phyloP scores from a whole-genome alignment of 23 tunicate species.

The Trididemnum miniatum region DNA sequence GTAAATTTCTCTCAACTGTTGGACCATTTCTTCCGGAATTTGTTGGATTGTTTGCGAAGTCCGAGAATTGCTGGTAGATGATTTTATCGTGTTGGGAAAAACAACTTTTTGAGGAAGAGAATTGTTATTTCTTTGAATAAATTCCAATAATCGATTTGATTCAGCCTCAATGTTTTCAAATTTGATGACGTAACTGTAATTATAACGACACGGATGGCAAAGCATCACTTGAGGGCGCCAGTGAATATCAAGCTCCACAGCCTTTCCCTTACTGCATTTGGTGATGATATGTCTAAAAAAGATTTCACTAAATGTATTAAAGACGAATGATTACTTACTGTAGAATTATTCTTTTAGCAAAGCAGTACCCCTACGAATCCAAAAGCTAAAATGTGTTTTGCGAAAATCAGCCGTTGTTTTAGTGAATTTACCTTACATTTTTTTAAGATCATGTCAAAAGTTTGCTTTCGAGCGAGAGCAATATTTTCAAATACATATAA shows the following conservation, averaged over 20 bases:
- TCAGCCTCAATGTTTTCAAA: conserved; percentile 61
- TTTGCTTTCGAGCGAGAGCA: no score
- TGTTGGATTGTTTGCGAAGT: conserved; percentile 31
- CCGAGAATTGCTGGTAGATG: background rate
- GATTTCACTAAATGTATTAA: no score
- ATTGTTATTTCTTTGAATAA: conserved; percentile 38
- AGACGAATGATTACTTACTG: no score
- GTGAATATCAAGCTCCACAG: conserved; percentile 46
- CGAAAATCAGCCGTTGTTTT: no score
- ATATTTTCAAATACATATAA: no score
- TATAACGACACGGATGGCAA: conserved; percentile 59
- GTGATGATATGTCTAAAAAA: no score
- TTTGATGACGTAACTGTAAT: conserved; percentile 66
- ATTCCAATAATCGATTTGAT: conserved; percentile 51
- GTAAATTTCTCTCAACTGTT: conserved; percentile 37
- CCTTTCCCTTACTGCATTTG: no score
- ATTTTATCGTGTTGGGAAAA: conserved; percentile 33
- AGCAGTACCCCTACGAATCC: no score
- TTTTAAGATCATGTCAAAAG: no score
- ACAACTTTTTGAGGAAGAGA: background rate
- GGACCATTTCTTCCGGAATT: conserved; percentile 31
- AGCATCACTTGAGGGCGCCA: conserved; percentile 76
- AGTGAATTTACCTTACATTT: no score
- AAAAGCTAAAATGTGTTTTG: no score
- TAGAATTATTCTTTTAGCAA: no score